phyloP scores from a whole-genome alignment of 2,888 invertebrate species.

The Petrolisthes manimaculis region DNA sequence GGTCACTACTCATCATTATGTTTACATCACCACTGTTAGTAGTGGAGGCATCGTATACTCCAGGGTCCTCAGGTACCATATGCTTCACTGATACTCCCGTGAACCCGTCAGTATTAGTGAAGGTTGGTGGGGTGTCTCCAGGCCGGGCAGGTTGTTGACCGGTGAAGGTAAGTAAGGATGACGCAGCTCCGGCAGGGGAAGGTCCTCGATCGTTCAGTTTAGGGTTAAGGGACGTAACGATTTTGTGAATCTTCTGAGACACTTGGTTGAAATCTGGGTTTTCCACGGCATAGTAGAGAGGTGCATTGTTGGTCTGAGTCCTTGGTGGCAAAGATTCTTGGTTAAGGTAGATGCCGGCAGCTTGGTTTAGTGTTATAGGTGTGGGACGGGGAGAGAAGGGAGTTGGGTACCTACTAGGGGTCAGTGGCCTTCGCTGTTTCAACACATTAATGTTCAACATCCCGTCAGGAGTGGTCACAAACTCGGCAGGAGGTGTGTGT shows the following conservation, averaged over 20 bases:
- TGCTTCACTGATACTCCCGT: slow-evolving; percentile 42
- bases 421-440: neutral
- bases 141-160: slow-evolving; percentile 20
- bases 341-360: slow-evolving; percentile 32
- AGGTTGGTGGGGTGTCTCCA: slow-evolving; percentile 26
- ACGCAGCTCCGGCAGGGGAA: neutral
- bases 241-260: slow-evolving; percentile 50
- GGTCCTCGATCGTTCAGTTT: slow-evolving; percentile 48
- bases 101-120: slow-evolving; percentile 41
- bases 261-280: slow-evolving; percentile 40
- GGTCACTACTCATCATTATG: slow-evolving; percentile 16
- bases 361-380: slow-evolving; percentile 25
- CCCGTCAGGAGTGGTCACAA: slow-evolving; percentile 16
- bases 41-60: slow-evolving; percentile 1
- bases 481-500: neutral
- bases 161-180: neutral
- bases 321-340: slow-evolving; percentile 10
- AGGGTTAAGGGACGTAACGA: slow-evolving; percentile 39
- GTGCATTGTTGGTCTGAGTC: neutral
- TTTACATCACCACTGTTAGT: slow-evolving; percentile 28
- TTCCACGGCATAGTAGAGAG: slow-evolving; percentile 46
- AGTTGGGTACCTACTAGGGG: neutral
- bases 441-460: slow-evolving; percentile 13
- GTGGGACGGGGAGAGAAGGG: neutral
- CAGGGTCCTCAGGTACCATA: slow-evolving; percentile 37